These are phyloP conservation scores for Nymphicus hollandicus DNA, from an alignment of 2,113 vertebrate species.

Conservation along the genomic window DNA sequence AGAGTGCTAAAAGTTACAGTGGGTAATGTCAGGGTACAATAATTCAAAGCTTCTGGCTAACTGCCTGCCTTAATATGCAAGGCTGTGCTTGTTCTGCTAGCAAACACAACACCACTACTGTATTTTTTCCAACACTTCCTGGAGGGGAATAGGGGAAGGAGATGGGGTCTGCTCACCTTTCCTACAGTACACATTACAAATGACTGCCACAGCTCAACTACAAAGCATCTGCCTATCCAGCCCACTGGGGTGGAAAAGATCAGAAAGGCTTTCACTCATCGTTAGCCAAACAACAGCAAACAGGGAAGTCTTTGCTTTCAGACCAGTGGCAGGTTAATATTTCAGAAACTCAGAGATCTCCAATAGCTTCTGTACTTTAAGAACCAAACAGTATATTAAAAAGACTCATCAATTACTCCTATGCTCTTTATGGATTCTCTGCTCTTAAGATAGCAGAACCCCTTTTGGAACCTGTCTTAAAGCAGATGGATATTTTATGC, in stretches of 20 bases:
- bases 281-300: neutral
- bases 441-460: neutral
- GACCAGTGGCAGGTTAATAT: neutral
- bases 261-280: neutral
- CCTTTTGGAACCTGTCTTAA: neutral
- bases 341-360: neutral
- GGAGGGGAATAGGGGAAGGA: neutral
- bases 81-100: conserved; percentile 52
- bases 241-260: neutral
- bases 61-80: conserved; percentile 55
- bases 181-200: neutral
- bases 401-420: neutral
- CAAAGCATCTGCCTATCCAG: neutral
- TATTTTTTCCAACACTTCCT: conserved; percentile 29
- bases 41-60: conserved; percentile 59
- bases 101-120: conserved; percentile 48
- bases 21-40: conserved; percentile 67
- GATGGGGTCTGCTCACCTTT: conserved; percentile 15
- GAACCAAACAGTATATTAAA: neutral
- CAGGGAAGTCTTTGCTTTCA: neutral
- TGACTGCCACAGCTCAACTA: neutral
- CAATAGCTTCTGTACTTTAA: neutral
- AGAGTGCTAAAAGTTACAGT: conserved; percentile 63
- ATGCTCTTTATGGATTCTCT: neutral
- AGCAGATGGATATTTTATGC: neutral